Conservation (phyloP, 2,797 vertebrate species). For the Miichthys miiuy region DNA sequence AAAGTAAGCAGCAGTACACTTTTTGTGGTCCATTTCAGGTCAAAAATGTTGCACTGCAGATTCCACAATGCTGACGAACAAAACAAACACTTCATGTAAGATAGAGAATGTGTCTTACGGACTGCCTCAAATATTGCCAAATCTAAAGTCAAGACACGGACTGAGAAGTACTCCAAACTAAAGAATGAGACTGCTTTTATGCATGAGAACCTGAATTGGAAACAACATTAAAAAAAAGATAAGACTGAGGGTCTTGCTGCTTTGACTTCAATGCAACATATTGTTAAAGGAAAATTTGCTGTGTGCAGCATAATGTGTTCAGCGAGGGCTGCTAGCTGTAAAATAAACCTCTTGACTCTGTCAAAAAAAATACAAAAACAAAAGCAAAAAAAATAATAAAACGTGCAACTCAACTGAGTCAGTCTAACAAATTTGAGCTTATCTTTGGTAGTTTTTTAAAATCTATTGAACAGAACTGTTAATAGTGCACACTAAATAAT, state of each 20-base stretch:
- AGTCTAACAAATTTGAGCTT: neutral
- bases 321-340: neutral
- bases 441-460: neutral
- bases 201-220: conserved; percentile 11
- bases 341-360: neutral
- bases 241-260: neutral
- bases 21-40: neutral
- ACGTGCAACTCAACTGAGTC: neutral
- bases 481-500: neutral
- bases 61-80: neutral
- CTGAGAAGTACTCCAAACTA: conserved; percentile 1
- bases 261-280: neutral
- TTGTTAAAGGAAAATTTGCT: neutral
- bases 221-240: conserved; percentile 13
- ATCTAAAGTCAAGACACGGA: conserved; percentile 24
- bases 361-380: too few relatives aligned
- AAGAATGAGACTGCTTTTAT: conserved; percentile 11
- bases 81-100: conserved; percentile 13
- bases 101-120: neutral
- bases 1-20: neutral
- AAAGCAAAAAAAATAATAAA: neutral
- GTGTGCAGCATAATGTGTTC: neutral
- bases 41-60: neutral
- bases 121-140: conserved; percentile 3
- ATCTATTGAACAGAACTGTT: neutral